A percentile compares a stretch with the other conserved stretches of the same genome.
phyloP scores from a whole-genome alignment of 2,113 vertebrate genomes.

The Ophthalmolycus amberensis region DNA sequence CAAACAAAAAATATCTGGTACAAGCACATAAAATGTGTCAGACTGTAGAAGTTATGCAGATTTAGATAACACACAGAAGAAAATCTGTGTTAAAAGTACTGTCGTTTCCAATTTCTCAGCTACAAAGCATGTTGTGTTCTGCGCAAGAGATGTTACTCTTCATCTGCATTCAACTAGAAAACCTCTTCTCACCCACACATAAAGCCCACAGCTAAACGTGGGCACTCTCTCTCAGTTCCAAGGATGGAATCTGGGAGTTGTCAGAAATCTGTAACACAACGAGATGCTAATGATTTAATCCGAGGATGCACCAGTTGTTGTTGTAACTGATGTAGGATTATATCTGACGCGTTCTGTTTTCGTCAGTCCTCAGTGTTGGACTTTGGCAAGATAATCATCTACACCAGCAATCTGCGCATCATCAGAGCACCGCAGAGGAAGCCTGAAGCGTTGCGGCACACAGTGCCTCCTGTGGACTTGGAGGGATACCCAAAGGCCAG shows the following conservation, averaged over 20 bases:
- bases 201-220: slow-evolving; percentile 4
- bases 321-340: neutral
- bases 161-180: slow-evolving; percentile 20
- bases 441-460: slow-evolving; percentile 82
- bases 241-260: neutral
- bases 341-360: neutral
- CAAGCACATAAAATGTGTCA: neutral
- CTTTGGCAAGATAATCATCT: slow-evolving; percentile 98
- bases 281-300: neutral
- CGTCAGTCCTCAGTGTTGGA: slow-evolving; percentile 87
- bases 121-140: slow-evolving; percentile 25
- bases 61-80: neutral
- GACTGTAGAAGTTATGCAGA: neutral
- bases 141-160: neutral
- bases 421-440: slow-evolving; percentile 88
- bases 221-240: neutral
- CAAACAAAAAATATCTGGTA: neutral
- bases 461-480: slow-evolving; percentile 69
- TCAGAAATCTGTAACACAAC: neutral
- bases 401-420: slow-evolving; percentile 96
- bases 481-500: slow-evolving; percentile 75
- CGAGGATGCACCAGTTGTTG: neutral
- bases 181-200: slow-evolving; percentile 21
- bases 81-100: neutral
- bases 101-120: neutral